These are phyloP conservation scores for Empidonax alnorum DNA, from an alignment of 2,113 vertebrate genomes.

Conservation along the genomic window DNA sequence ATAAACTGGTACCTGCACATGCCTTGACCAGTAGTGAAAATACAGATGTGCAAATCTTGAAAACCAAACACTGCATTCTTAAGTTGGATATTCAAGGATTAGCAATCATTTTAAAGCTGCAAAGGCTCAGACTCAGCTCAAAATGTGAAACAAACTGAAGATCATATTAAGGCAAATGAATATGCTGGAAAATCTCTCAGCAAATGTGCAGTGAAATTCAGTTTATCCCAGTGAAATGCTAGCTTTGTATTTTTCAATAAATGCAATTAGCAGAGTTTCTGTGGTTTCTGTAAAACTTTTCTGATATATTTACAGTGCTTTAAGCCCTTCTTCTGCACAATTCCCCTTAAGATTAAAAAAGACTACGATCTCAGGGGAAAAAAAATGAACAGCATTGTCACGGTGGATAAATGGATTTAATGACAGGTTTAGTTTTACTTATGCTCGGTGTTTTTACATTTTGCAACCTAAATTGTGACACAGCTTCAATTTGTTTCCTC, in stretches of 20 bases:
- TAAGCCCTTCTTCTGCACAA: background rate
- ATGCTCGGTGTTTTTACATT: background rate
- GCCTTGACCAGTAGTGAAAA: background rate
- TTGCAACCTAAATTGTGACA: constrained; percentile 62
- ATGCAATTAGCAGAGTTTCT: background rate
- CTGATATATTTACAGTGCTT: background rate
- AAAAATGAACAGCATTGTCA: background rate
- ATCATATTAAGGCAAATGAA: background rate
- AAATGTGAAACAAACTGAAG: background rate
- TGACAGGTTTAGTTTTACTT: constrained; percentile 52
- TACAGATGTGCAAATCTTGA: background rate
- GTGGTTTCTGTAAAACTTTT: background rate
- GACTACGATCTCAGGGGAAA: rapidly evolving
- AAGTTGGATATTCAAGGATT: background rate
- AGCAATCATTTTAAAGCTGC: background rate
- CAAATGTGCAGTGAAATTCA: background rate
- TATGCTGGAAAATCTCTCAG: background rate
- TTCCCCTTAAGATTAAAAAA: background rate
- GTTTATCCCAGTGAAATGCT: background rate
- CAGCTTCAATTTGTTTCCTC: constrained; percentile 42
- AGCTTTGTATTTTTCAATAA: background rate
- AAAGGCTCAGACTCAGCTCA: background rate
- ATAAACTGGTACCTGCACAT: background rate
- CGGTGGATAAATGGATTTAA: background rate
- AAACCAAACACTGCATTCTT: background rate